Conservation (phyloP, 2,888 invertebrate genomes). For the Eilema griseolum region DNA sequence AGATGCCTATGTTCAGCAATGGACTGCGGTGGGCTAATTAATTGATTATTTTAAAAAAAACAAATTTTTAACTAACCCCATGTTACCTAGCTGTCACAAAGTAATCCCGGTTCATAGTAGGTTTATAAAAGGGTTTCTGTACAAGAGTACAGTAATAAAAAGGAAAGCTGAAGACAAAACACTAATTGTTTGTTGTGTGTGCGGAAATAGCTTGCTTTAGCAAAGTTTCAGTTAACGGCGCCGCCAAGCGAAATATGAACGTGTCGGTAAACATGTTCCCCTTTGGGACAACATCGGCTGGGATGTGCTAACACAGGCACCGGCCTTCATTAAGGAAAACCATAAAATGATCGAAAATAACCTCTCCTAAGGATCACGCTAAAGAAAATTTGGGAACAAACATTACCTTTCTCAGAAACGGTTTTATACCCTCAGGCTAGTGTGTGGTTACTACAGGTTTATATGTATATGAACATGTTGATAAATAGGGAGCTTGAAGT, state of each 20-base stretch:
- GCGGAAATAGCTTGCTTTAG: conserved; percentile 64
- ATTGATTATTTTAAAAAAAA: too few relatives aligned
- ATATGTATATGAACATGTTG: neutral
- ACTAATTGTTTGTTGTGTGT: conserved; percentile 61
- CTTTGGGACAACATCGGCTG: conserved; percentile 69
- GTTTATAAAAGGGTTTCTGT: neutral
- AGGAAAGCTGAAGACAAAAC: conserved; percentile 36
- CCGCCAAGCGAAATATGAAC: conserved; percentile 71
- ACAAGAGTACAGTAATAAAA: conserved; percentile 29
- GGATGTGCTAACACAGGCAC: conserved; percentile 62
- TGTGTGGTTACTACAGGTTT: neutral
- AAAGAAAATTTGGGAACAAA: conserved; percentile 45
- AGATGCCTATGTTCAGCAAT: too few relatives aligned
- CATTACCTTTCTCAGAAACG: conserved; percentile 21
- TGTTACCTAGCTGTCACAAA: too few relatives aligned
- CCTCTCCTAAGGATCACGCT: conserved; percentile 57
- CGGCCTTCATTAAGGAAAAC: conserved; percentile 74
- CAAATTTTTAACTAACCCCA: too few relatives aligned
- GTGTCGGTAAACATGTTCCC: conserved; percentile 70
- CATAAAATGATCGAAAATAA: conserved; percentile 75
- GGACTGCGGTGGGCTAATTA: too few relatives aligned
- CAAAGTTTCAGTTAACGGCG: conserved; percentile 64
- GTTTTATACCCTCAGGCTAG: neutral
- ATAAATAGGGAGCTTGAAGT: too few relatives aligned
- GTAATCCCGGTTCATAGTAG: too few relatives aligned